phyloP scores from a whole-genome alignment of 2,113 vertebrate genomes.

The Montifringilla adamsi region DNA sequence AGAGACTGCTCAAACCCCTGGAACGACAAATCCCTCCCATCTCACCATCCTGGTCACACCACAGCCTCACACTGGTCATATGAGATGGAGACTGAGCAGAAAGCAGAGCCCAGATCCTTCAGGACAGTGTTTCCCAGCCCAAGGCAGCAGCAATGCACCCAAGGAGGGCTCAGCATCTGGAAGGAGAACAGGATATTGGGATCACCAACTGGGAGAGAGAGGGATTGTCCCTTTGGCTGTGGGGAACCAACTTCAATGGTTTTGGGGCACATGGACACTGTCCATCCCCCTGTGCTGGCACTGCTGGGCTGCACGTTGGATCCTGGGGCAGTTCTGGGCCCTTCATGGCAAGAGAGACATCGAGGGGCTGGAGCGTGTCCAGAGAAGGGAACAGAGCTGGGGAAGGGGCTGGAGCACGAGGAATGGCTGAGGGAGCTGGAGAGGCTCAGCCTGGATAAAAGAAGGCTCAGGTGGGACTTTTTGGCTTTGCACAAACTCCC shows the following conservation, averaged over 20 bases:
- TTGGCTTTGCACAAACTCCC: not conserved
- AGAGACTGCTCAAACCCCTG: not conserved
- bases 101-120: not conserved
- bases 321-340: not conserved
- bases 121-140: not conserved
- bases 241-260: no score
- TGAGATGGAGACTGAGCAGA: not conserved
- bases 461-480: not conserved
- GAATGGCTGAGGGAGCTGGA: not conserved
- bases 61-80: not conserved
- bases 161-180: not conserved
- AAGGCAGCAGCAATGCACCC: not conserved
- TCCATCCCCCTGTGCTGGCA: not conserved
- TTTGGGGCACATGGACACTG: rapidly evolving
- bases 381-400: not conserved
- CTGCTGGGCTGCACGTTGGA: rapidly evolving
- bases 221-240: not conserved
- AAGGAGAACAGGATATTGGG: not conserved
- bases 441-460: not conserved
- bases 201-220: not conserved
- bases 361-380: not conserved
- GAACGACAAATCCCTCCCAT: not conserved
- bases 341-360: not conserved
- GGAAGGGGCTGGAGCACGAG: no score
- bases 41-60: rapidly evolving